A percentile compares a stretch with the other conserved stretches of the same genome.
Evolutionary conservation across 2,113 vertebrate genomes (phyloP).

Genomic region (Haliaeetus leucogaster): DNA sequence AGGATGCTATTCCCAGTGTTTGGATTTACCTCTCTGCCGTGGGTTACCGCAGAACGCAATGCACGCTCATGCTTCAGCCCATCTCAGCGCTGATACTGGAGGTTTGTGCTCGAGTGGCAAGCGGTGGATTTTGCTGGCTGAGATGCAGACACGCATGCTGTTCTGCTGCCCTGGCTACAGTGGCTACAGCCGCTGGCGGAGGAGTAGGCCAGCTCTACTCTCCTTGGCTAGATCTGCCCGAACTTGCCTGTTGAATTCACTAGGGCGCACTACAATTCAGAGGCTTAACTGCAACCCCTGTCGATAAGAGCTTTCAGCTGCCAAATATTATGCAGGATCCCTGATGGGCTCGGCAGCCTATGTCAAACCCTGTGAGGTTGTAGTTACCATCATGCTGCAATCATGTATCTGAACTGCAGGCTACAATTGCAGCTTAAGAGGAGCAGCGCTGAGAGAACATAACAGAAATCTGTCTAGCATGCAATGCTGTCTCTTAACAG

Average conservation of each 20-base stretch:
- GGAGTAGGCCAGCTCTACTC: neutral
- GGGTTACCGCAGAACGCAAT: fast-evolving
- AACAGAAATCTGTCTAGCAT: conserved; percentile 10
- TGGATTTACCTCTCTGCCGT: neutral
- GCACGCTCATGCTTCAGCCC: neutral
- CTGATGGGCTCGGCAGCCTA: conserved; percentile 30
- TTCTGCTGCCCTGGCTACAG: neutral
- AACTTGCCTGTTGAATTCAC: neutral
- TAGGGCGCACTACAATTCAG: neutral
- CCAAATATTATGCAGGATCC: conserved; percentile 12
- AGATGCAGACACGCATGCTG: fast-evolving
- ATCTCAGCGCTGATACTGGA: neutral
- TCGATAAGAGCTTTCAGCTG: conserved; percentile 5
- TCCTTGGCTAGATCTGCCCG: neutral
- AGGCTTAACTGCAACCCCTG: conserved; percentile 34
- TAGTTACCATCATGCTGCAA: neutral
- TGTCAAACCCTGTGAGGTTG: neutral
- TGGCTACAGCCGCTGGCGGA: neutral
- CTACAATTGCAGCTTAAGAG: conserved; percentile 11
- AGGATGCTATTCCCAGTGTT: neutral
- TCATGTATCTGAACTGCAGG: neutral
- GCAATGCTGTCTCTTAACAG: neutral
- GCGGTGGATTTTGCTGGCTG: neutral
- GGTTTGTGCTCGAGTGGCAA: neutral
- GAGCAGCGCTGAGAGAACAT: neutral